Base-by-base conservation (phyloP, 2,797 vertebrate genomes). In the Ptychadena robeensis region DNA sequence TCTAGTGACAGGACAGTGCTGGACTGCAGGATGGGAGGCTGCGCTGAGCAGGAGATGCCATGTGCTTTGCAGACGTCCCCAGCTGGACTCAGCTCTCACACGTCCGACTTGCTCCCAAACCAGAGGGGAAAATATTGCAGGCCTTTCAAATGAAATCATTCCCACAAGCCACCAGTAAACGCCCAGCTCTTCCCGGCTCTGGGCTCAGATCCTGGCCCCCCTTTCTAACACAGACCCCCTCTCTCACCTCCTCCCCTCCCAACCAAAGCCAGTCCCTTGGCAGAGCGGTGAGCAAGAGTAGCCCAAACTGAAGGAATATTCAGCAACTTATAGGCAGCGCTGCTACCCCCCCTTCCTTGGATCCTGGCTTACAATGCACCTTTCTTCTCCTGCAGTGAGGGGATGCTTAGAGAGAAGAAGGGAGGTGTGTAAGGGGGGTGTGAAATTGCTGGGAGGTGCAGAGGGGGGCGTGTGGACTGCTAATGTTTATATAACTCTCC, bases 131-230 rank as follows among this genome's bases (percentile, higher is more conserved):
- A 93, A 93, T 93, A 92, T 89, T 87, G 86, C 92, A 91, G 93
- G 94, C 94, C 95, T 94, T 97, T 96, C 96, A 96, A 98, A 96
- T 98, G 96, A 98, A 97, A 96, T 97, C 96, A 97, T 96, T 95
- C 95, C 95, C 95, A 95, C 94, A 92, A 93, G 93, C 87, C 83
- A 85, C 86, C 89, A 94, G 91, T 95, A 93, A 93, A 96, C 96
- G 86, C 96, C 97, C 93, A 92, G 89, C 77, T 88, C 93, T 95
- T 96, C 94, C 94, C 93, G 93, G 93, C 88, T 92, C 87, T 86
- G 88, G 92, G 89, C 79, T 75, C 87, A 86, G 91, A 89, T 93
- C 90, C 90, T 89, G 86, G 86, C 88, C 87, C 87, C 88, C 91
- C 74, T 87, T 81, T 76, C 80, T 87, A 66, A 48, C 40, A 30